phyloP scores from a whole-genome alignment of 2,797 vertebrate species.

The Pelobates cultripes region DNA sequence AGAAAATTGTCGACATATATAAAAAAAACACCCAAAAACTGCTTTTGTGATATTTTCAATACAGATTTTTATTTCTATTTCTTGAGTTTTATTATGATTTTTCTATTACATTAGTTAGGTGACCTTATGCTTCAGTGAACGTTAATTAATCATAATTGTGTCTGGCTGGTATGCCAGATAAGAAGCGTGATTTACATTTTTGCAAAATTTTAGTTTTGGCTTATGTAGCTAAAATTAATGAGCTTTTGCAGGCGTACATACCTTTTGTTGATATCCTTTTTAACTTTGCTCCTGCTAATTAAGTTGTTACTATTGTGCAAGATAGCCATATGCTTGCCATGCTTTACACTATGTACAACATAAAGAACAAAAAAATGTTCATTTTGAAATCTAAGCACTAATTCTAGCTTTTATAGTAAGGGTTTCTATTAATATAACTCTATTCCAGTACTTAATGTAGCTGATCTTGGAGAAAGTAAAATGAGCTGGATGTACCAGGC shows the following conservation, averaged over 20 bases:
- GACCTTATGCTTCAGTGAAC: slow-evolving; percentile 54
- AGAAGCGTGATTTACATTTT: slow-evolving; percentile 37
- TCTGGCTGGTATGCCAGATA: slow-evolving; percentile 52
- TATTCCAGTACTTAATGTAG: too few relatives aligned
- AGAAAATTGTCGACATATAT: too few relatives aligned
- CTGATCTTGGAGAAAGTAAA: too few relatives aligned
- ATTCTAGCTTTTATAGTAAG: too few relatives aligned
- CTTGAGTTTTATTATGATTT: slow-evolving; percentile 24
- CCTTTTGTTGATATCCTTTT: slow-evolving; percentile 24
- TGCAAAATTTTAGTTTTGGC: background rate
- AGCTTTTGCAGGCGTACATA: slow-evolving; percentile 25
- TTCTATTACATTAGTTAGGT: slow-evolving; percentile 50
- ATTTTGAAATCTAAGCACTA: too few relatives aligned
- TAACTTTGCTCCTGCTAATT: slow-evolving; percentile 16
- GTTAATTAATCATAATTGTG: slow-evolving; percentile 56
- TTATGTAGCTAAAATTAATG: slow-evolving; percentile 39
- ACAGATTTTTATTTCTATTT: too few relatives aligned
- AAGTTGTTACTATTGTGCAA: background rate
- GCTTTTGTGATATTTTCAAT: too few relatives aligned
- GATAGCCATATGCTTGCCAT: background rate
- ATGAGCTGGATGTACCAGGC: too few relatives aligned
- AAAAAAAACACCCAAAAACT: too few relatives aligned
- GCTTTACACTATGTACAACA: accelerated
- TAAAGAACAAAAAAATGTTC: background rate
- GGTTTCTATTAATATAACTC: too few relatives aligned